Conservation (phyloP, 2,113 vertebrate species). For the Paracanthobrama guichenoti region DNA sequence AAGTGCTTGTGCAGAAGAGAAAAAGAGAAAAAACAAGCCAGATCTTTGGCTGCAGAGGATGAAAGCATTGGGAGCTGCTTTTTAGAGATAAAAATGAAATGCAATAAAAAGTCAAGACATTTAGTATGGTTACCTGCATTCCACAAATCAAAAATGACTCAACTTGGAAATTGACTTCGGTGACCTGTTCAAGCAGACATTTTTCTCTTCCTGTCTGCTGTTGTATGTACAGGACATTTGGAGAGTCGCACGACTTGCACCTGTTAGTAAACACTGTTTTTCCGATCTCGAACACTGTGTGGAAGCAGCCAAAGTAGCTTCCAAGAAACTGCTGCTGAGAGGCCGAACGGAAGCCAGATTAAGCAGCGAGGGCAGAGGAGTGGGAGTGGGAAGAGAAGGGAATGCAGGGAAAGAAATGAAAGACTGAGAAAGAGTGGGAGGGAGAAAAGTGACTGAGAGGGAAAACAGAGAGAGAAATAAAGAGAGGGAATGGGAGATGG, state of each 20-base stretch:
- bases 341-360: constrained; percentile 42
- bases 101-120: not conserved
- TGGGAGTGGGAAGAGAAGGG: constrained; percentile 16
- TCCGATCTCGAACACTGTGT: constrained; percentile 5
- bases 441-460: constrained; percentile 16
- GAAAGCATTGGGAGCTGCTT: not conserved
- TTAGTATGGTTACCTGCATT: not conserved
- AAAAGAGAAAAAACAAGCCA: not conserved
- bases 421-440: constrained; percentile 1
- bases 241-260: not conserved
- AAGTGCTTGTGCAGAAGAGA: not conserved
- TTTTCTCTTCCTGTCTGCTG: not conserved
- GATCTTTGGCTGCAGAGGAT: not conserved
- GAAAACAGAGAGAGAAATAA: constrained; percentile 6
- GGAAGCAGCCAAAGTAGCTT: constrained; percentile 18
- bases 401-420: constrained; percentile 46
- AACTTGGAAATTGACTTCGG: not conserved
- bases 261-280: constrained; percentile 32
- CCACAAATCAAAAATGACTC: not conserved
- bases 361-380: constrained; percentile 39
- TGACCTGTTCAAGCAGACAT: not conserved
- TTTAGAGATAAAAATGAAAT: not conserved
- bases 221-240: not conserved
- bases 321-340: constrained; percentile 29
- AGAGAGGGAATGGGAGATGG: constrained; percentile 54